Conservation (phyloP, 1,140 invertebrate genomes). For the Zaprionus capensis region DNA sequence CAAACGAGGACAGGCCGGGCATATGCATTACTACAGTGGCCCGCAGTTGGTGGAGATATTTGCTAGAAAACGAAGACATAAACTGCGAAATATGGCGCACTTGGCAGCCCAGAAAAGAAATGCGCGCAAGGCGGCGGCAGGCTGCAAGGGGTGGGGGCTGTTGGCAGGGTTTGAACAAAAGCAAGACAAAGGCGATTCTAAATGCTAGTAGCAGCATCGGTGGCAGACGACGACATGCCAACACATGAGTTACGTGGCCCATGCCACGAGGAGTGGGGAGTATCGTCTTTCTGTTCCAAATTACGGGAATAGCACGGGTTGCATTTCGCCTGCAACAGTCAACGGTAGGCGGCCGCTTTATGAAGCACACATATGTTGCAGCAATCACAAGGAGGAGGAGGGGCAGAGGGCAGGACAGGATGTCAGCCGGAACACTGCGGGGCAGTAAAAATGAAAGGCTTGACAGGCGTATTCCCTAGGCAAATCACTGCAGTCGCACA, state of each 20-base stretch:
- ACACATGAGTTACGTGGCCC: conserved; percentile 46
- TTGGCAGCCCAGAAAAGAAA: conserved; percentile 60
- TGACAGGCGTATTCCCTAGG: conserved; percentile 68
- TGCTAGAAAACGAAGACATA: conserved; percentile 77
- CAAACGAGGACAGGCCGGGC: conserved; percentile 76
- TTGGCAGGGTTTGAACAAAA: neutral
- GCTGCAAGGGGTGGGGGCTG: neutral
- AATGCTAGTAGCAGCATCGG: conserved; percentile 19
- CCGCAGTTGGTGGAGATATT: conserved; percentile 54
- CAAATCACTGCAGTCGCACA: conserved; percentile 78
- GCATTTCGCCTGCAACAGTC: conserved; percentile 69
- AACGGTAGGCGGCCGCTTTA: conserved; percentile 49
- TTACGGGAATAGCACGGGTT: conserved; percentile 78
- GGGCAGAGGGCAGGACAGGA: neutral
- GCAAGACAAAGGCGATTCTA: conserved; percentile 29
- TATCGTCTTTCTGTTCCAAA: conserved; percentile 72
- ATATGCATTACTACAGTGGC: conserved; percentile 67
- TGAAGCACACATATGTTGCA: conserved; percentile 78
- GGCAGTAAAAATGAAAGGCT: conserved; percentile 71
- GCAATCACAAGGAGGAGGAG: conserved; percentile 21
- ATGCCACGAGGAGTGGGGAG: conserved; percentile 50
- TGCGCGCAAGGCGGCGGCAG: conserved; percentile 10
- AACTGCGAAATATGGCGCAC: conserved; percentile 78
- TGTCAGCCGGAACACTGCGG: conserved; percentile 14
- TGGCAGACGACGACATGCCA: conserved; percentile 44